Percentiles rank a stretch among this genome's conserved stretches.
Conservation (phyloP, 2,888 invertebrate species). For the Trichopoda pennipes region DNA sequence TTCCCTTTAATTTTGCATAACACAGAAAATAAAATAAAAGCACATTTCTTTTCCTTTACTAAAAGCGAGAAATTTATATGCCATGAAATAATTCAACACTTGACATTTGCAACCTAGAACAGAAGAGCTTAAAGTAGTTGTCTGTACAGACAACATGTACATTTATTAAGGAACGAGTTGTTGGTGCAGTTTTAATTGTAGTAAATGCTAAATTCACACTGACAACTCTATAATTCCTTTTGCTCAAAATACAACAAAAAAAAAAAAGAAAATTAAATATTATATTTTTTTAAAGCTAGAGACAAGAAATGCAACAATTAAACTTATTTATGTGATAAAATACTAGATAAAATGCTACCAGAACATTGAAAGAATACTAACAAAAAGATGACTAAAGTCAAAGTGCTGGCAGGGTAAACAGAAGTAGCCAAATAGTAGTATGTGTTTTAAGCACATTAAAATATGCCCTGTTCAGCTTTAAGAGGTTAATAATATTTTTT, state of each 20-base stretch:
- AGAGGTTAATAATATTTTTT: slow-evolving; percentile 35
- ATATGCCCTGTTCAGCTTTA: slow-evolving; percentile 21
- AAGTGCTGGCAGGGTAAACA: slow-evolving; percentile 16
- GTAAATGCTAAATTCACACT: slow-evolving; percentile 60
- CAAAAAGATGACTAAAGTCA: slow-evolving; percentile 17
- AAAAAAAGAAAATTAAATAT: no score
- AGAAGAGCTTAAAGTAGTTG: slow-evolving; percentile 47
- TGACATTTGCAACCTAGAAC: slow-evolving; percentile 66
- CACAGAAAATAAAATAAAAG: slow-evolving; percentile 12
- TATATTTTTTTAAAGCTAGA: slow-evolving; percentile 23
- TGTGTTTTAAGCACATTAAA: background rate
- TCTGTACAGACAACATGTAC: slow-evolving; percentile 31
- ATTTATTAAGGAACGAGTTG: slow-evolving; percentile 11
- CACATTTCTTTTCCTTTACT: slow-evolving; percentile 39
- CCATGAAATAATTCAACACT: slow-evolving; percentile 67
- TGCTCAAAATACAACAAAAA: slow-evolving; percentile 46
- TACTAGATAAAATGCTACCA: slow-evolving; percentile 38
- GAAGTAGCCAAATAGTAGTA: background rate
- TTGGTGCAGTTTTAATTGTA: slow-evolving; percentile 32
- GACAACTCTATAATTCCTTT: slow-evolving; percentile 67
- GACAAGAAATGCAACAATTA: slow-evolving; percentile 67
- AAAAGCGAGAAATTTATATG: slow-evolving; percentile 69
- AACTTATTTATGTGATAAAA: slow-evolving; percentile 67
- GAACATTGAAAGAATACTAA: background rate
- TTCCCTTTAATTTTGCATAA: slow-evolving; percentile 10